phyloP scores from a whole-genome alignment of 1,140 invertebrate genomes.

The Hycleus phaleratus region DNA sequence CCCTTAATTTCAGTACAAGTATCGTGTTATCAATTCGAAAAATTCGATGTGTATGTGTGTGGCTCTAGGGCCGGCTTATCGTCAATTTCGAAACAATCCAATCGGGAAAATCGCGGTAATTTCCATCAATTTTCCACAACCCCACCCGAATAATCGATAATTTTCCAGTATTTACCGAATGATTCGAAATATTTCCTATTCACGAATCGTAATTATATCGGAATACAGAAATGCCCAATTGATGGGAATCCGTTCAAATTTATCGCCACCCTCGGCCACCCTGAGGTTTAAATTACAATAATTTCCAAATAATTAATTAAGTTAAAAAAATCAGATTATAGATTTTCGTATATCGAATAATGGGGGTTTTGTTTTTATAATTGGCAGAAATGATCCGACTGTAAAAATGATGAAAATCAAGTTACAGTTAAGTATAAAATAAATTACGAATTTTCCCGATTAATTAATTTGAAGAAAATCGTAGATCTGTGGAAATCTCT shows the following conservation, averaged over 20 bases:
- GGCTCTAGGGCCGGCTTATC: too few relatives aligned
- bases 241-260: slow-evolving; percentile 68
- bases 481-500: slow-evolving; percentile 47
- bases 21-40: too few relatives aligned
- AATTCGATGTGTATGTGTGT: too few relatives aligned
- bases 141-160: too few relatives aligned
- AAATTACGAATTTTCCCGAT: too few relatives aligned
- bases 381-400: slow-evolving; percentile 49
- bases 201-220: slow-evolving; percentile 56
- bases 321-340: slow-evolving; percentile 32
- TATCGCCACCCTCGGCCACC: slow-evolving; percentile 57
- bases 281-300: slow-evolving; percentile 41
- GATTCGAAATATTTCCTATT: slow-evolving; percentile 51
- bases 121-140: too few relatives aligned
- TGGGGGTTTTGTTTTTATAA: slow-evolving; percentile 50
- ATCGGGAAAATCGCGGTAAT: slow-evolving; percentile 42
- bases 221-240: slow-evolving; percentile 57
- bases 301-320: slow-evolving; percentile 2
- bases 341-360: slow-evolving; percentile 36
- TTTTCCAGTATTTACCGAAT: slow-evolving; percentile 34
- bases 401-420: slow-evolving; percentile 51
- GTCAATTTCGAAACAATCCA: too few relatives aligned
- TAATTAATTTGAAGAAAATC: neutral
- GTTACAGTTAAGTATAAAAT: neutral
- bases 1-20: too few relatives aligned